Percentiles rank a stretch among this genome's conserved stretches.
Conservation (phyloP, 2,888 invertebrate species). For the Chrysolina oricalcia region DNA sequence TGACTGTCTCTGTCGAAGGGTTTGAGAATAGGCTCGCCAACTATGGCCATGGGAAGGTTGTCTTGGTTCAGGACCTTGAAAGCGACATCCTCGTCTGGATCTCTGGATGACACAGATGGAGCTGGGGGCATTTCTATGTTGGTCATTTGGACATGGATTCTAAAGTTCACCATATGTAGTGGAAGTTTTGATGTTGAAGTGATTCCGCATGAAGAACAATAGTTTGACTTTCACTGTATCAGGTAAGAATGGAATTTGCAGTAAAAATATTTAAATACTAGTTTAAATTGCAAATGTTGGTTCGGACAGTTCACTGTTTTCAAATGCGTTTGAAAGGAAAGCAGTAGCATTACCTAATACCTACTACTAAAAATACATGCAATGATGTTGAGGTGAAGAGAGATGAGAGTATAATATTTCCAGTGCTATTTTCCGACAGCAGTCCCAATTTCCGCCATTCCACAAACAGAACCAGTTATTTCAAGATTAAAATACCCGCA, state of each 20-base stretch:
- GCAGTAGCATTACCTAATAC: no score
- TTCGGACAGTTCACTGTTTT: no score
- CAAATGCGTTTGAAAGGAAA: no score
- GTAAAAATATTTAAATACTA: no score
- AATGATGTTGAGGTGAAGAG: no score
- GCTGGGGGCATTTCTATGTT: constrained; percentile 55
- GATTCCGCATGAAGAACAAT: not conserved
- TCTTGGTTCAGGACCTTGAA: constrained; percentile 71
- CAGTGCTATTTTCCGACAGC: no score
- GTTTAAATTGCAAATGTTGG: no score
- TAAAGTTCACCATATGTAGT: constrained; percentile 1
- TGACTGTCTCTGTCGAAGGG: constrained; percentile 67
- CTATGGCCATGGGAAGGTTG: constrained; percentile 66
- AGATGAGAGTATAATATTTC: no score
- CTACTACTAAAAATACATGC: no score
- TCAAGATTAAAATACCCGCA: no score
- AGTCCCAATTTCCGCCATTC: no score
- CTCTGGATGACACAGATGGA: constrained; percentile 62
- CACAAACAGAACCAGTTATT: no score
- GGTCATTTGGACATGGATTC: constrained; percentile 13
- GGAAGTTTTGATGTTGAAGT: not conserved
- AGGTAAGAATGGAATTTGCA: not conserved
- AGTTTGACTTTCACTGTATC: not conserved
- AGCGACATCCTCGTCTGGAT: constrained; percentile 67
- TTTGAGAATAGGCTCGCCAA: constrained; percentile 68